Conservation (phyloP, 1,140 invertebrate genomes). For the Drosophila triauraria region DNA sequence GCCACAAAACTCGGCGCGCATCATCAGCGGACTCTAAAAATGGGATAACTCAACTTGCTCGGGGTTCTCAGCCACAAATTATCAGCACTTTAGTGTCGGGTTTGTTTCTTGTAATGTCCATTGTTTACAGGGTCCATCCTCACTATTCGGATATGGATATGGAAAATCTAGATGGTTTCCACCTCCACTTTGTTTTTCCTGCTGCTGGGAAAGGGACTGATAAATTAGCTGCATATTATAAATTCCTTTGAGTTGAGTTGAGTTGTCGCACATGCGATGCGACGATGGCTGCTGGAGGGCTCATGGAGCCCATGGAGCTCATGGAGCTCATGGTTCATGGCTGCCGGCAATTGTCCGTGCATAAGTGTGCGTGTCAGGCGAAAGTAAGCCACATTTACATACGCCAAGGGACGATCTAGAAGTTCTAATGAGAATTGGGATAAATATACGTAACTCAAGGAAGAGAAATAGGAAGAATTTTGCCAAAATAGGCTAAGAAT, state of each 20-base stretch:
- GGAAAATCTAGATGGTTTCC: constrained; percentile 45
- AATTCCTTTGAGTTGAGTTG: constrained; percentile 80
- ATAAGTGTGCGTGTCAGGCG: constrained; percentile 64
- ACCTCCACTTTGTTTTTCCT: constrained; percentile 8
- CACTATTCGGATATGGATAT: constrained; percentile 2
- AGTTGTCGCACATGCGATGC: constrained; percentile 54
- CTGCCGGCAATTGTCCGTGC: constrained; percentile 60
- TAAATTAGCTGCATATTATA: constrained; percentile 81
- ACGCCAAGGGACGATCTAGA: constrained; percentile 7
- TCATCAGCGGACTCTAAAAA: constrained; percentile 39
- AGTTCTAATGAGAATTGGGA: neutral
- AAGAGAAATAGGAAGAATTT: too few relatives aligned
- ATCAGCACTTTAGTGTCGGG: constrained; percentile 66
- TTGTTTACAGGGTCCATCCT: constrained; percentile 19
- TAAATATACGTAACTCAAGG: neutral
- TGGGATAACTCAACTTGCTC: constrained; percentile 38
- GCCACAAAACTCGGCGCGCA: constrained; percentile 24
- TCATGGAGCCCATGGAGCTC: constrained; percentile 21
- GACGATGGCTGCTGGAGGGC: constrained; percentile 36
- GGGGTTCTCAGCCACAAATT: constrained; percentile 62
- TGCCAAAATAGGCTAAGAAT: too few relatives aligned
- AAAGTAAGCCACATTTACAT: constrained; percentile 67
- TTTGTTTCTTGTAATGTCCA: constrained; percentile 33
- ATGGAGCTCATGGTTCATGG: constrained; percentile 50
- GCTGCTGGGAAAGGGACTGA: constrained; percentile 57